Conservation (phyloP, 2,888 invertebrate species). For the Calameuta idolon region DNA sequence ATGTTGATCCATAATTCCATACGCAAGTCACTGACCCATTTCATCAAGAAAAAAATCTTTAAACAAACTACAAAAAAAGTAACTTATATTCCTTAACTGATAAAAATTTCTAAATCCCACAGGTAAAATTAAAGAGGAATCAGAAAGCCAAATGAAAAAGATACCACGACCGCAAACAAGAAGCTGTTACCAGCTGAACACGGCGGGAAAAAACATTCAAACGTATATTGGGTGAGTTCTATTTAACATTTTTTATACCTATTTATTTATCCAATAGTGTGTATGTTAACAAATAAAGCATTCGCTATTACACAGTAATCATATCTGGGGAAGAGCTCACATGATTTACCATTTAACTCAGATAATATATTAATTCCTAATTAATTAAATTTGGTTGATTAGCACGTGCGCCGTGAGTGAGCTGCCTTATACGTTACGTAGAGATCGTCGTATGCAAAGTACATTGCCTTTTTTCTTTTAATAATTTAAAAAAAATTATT, state of each 20-base stretch:
- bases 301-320: conserved; percentile 45
- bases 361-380: conserved; percentile 5
- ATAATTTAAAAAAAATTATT: neutral
- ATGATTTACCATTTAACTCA: conserved; percentile 5
- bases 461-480: neutral
- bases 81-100: neutral
- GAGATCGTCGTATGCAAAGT: neutral
- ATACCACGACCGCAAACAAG: neutral
- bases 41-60: neutral
- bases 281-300: conserved; percentile 56
- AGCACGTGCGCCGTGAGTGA: neutral
- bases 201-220: neutral
- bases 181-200: neutral
- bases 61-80: neutral
- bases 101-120: neutral
- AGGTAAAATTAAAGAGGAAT: neutral
- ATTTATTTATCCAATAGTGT: conserved; percentile 55
- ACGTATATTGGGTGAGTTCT: neutral
- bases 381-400: neutral
- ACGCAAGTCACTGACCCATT: neutral
- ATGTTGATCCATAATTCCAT: neutral
- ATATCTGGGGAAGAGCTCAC: conserved; percentile 41
- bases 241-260: conserved; percentile 37
- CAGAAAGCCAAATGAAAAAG: neutral
- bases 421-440: neutral